Percentiles rank a stretch among this genome's conserved stretches.
Evolutionary conservation across 2,888 invertebrate genomes (phyloP).

Genomic region (Dusona sp.): DNA sequence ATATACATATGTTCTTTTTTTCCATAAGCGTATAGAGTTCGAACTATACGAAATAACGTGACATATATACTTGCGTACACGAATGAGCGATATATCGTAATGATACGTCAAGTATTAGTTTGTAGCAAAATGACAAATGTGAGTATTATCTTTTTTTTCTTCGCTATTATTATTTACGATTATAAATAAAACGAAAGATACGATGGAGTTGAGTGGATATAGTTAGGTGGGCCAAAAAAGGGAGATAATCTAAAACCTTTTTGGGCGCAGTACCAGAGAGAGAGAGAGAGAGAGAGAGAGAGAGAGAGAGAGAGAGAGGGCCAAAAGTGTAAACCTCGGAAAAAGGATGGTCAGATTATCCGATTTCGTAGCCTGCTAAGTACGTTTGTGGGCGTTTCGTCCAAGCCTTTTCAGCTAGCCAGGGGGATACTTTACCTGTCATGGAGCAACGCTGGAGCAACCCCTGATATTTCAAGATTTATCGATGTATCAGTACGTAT

Average conservation of each 20-base stretch:
- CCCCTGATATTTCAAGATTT: slow-evolving; percentile 52
- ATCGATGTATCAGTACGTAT: slow-evolving; percentile 22
- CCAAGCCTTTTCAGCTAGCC: slow-evolving; percentile 38
- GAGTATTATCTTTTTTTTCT: not conserved
- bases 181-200: slow-evolving; percentile 17
- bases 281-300: not conserved
- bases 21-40: slow-evolving; percentile 1
- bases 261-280: not conserved
- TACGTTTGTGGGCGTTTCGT: slow-evolving; percentile 61
- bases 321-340: slow-evolving; percentile 40
- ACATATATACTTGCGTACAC: not conserved
- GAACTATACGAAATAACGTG: slow-evolving; percentile 18
- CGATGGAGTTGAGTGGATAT: slow-evolving; percentile 8
- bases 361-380: slow-evolving; percentile 55
- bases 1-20: slow-evolving; percentile 22
- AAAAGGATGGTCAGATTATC: slow-evolving; percentile 65
- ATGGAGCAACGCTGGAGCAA: slow-evolving; percentile 37
- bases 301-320: slow-evolving; percentile 1
- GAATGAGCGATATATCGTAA: not conserved
- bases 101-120: slow-evolving; percentile 26
- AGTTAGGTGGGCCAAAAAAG: not conserved
- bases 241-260: not conserved
- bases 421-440: slow-evolving; percentile 38
- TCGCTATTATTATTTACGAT: slow-evolving; percentile 22
- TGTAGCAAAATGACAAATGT: not conserved